A percentile compares a stretch with the other conserved stretches of the same genome.
Evolutionary conservation across 2,797 vertebrate species (phyloP).

Genomic region (Menidia menidia): DNA sequence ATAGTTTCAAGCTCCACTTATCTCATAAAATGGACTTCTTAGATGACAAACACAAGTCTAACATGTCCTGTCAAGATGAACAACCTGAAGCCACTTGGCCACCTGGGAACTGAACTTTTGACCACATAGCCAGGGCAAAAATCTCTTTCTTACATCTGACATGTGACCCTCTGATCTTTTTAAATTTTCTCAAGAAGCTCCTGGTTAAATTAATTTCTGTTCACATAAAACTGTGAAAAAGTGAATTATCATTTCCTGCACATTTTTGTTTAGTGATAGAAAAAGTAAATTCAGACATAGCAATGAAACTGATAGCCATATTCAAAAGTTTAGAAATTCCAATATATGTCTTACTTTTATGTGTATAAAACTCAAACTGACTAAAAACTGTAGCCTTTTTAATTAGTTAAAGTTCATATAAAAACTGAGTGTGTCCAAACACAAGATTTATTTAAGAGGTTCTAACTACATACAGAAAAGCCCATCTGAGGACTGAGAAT

Average conservation of each 20-base stretch:
- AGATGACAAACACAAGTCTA: conserved; percentile 17
- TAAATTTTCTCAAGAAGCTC: conserved; percentile 16
- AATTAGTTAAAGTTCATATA: conserved; percentile 19
- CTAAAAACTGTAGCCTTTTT: not conserved
- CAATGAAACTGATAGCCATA: not conserved
- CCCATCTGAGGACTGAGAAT: conserved; percentile 38
- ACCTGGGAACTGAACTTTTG: conserved; percentile 59
- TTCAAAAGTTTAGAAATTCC: too few species aligned
- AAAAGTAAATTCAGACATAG: conserved; percentile 7
- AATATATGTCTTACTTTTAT: too few species aligned
- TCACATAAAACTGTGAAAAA: not conserved
- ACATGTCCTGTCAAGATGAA: conserved; percentile 49
- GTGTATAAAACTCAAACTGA: not conserved
- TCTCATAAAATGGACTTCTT: conserved; percentile 33
- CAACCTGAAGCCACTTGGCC: conserved; percentile 31
- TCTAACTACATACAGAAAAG: conserved; percentile 30
- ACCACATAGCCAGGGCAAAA: conserved; percentile 40
- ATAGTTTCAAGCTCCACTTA: conserved; percentile 28
- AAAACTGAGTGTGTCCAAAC: not conserved
- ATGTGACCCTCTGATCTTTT: conserved; percentile 60
- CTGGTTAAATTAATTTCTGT: not conserved
- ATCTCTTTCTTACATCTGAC: conserved; percentile 48
- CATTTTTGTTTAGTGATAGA: not conserved
- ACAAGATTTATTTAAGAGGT: conserved; percentile 22
- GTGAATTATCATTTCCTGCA: not conserved